Base-by-base conservation (phyloP, 2,797 vertebrate genomes). In the Macropus fuliginosus region DNA sequence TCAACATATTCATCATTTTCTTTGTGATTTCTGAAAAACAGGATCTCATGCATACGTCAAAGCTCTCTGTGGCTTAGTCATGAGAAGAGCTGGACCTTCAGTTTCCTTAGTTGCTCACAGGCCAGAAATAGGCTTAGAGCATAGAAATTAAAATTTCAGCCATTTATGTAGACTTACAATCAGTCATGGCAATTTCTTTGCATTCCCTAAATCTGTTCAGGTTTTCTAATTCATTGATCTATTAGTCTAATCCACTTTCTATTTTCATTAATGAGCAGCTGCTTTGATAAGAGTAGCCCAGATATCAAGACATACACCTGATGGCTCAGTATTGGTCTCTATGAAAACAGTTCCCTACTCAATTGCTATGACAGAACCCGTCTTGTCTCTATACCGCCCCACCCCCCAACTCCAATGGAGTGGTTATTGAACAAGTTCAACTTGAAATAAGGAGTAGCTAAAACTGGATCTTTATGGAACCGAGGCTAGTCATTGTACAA, bases 311-410 rank as follows among this genome's bases (percentile, higher is more conserved):
- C 92, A 95, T 54, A 74, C 87, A 94, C 0, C 6, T 56, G 93
- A 91, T 91, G 92, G 95, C 90, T 93, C 94, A 94, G 90, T 95
- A 92, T 92, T 95, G 87, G 95, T 92, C 13, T 57, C n/a, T 90
- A 94, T 96, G 97, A 97, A 97, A 95, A 97, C 91, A 93, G 96
- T 95, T 96, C 92, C 95, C 96, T 98, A 96, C 93, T 46, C n/a
- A 28, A 4, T 90, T 28, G 0, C 28, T 93, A 94, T 31, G 59
- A 50, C 59, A 93, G 90, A 96, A 24, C 91, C 92, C 92, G 96
- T 96, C 96, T 97, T 97, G 93, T 92, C 57, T 95, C 57, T 97
- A 50, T 28, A 46, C 18, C 8, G 4, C 8, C 5, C 40, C 40
- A 8, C 40, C 74, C 40, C 40, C 9, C n/a, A 46, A 50, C 74